Conservation (phyloP, 2,888 invertebrate genomes). For the Rhagophthalmus giganteus region DNA sequence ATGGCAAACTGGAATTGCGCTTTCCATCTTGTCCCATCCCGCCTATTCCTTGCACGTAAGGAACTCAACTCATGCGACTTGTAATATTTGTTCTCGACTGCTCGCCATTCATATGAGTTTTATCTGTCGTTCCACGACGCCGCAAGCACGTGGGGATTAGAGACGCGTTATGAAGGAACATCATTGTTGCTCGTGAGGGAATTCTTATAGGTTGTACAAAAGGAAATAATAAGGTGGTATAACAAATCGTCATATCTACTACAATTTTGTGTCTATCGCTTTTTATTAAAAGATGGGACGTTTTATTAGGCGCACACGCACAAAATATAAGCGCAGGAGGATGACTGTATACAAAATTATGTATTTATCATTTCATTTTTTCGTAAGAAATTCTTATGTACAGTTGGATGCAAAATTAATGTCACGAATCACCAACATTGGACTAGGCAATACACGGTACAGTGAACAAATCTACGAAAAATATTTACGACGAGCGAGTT, state of each 20-base stretch:
- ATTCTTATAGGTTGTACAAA: conserved; percentile 29
- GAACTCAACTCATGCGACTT: conserved; percentile 56
- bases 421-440: neutral
- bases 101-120: conserved; percentile 53
- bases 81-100: conserved; percentile 58
- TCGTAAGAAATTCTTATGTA: no score
- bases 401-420: neutral
- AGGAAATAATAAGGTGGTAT: conserved; percentile 24
- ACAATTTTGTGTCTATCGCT: conserved; percentile 1
- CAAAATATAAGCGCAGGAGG: no score
- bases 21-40: conserved; percentile 66
- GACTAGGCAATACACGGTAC: no score
- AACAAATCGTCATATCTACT: conserved; percentile 19
- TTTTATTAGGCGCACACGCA: no score
- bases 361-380: no score
- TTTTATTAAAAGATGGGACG: neutral
- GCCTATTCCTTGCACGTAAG: conserved; percentile 57
- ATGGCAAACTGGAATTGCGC: conserved; percentile 73
- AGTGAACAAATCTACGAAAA: no score
- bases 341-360: no score
- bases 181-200: conserved; percentile 34
- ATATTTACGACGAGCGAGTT: no score
- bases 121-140: conserved; percentile 51
- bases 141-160: conserved; percentile 51
- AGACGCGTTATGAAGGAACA: conserved; percentile 39